Evolutionary conservation across 2,888 invertebrate species (phyloP), one percentile per base, ranked within the genome.

Genomic region (Hemaris fuciformis): DNA sequence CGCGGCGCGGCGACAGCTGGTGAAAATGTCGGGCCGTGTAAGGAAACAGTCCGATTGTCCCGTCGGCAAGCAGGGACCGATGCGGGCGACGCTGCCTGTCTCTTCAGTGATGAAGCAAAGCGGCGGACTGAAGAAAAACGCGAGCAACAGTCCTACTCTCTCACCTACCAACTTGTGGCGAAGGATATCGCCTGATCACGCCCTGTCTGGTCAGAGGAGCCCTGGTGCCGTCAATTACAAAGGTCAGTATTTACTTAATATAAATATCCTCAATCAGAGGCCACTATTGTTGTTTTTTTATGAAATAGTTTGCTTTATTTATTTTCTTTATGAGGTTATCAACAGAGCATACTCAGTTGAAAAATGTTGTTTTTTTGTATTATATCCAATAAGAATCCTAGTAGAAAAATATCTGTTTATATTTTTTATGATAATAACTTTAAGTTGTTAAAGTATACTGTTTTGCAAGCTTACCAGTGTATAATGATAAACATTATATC

Each of bases 1-100:
- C 67, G 63, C 71, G 76, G 75, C 70, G 75, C 66, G 70, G 74
- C 75, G 70, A 66, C 68, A 25, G 25, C 23, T 10, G 13, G 53
- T 61, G 63, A 87, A 80, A 73, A 94, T 94, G 94, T 94, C 94
- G 81, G 91, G 93, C 75, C 93, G 94, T 75, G 93, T 94, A 73
- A 94, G 95, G 75, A 95, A 95, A 89, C 95, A 95, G 79, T 94
- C 95, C 64, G 95, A 95, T 78, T 94, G 94, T 81, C 93, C 94
- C 68, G 89, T 88, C 73, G 87, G 88, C 61, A 92, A 92, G 75
- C 89, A 89, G 87, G 96, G 95, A 61, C 96, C 96, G 71, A 94
- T 96, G 94, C 94, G 95, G 83, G 96, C 96, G 63, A 96, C 96
- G 64, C 91, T 96, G 80, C 96, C 96, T 73, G 95, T 96, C 78